Evolutionary conservation across 1,140 invertebrate species (phyloP), one percentile per base, ranked within the genome.

Genomic region (Neoseiulus cucumeris): DNA sequence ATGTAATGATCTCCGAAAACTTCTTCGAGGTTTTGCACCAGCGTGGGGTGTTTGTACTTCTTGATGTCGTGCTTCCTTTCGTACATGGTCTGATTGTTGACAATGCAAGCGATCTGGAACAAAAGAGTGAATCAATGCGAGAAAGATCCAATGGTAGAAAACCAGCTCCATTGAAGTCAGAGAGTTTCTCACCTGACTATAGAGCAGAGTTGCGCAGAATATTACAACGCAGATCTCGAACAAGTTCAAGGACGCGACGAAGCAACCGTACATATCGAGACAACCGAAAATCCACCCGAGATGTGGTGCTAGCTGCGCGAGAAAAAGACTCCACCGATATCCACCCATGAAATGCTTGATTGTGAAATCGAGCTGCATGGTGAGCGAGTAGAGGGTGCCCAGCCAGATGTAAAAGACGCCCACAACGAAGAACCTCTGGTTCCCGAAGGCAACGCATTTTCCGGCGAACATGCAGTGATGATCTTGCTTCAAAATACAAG

Each of bases 381-480:
- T 44, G 20, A 64, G 30, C 7, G 28, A 64, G 66, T 69, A 70
- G 2, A 70, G 12, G 9, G 66, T 65, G 65, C 70, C 70, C 22
- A 71, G 51, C 64, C 66, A 68, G 30, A 70, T 64, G 66, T 71
- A 71, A 2, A 66, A 7, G 17, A 71, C 65, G 5, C 66, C 66
- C 22, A 69, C 41, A 4, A 71, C 22, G 20, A 67, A 71, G 30
- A 69, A 71, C 12, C 70, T 44, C 17, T 69, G 68, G 59, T 71
- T 71, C 42, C 67, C 65, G 41, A 70, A 71, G 7, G 69, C 70
- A 2, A 71, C 64, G 64, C 70, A 71, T 30, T 67, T 67, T 22
- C 70, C 70, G 44, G 68, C 65, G 68, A 71, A 71, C 65, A 69
- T 68, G 55, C 70, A 71, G 29, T 71, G 70, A 28, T 71, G 70